Evolutionary conservation across 1,140 invertebrate genomes (phyloP).

Genomic region (Drosophila kohkoa): DNA sequence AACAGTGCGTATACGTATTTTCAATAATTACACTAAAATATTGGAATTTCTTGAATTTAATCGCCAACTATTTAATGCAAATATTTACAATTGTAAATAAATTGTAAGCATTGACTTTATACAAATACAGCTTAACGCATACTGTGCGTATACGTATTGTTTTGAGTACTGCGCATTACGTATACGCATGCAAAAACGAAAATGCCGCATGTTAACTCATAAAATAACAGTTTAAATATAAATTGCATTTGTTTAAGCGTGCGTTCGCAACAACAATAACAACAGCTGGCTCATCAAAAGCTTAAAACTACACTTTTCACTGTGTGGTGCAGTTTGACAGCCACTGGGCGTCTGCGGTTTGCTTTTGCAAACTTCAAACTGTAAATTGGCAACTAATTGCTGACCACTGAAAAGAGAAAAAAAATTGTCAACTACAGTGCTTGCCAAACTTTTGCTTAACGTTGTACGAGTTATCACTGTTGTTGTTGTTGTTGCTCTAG

Average conservation of each 20-base stretch:
- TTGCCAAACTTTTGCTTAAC: slow-evolving; percentile 26
- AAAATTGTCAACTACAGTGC: slow-evolving; percentile 19
- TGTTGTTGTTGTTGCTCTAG: slow-evolving; percentile 14
- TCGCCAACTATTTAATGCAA: too few relatives aligned
- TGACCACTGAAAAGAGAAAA: neutral
- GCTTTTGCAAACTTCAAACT: slow-evolving; percentile 11
- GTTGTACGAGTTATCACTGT: slow-evolving; percentile 14
- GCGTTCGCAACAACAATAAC: neutral
- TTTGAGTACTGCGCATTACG: neutral
- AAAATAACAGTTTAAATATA: slow-evolving; percentile 50
- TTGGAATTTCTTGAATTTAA: too few relatives aligned
- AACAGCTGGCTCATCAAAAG: neutral
- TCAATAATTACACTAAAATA: too few relatives aligned
- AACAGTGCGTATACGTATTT: too few relatives aligned
- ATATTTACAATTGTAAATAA: too few relatives aligned
- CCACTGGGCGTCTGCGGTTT: neutral
- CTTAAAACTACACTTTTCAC: neutral
- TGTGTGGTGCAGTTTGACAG: slow-evolving; percentile 1
- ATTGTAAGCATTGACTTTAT: too few relatives aligned
- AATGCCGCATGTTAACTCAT: slow-evolving; percentile 30
- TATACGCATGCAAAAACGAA: neutral
- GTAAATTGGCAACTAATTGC: slow-evolving; percentile 36
- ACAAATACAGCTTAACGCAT: neutral
- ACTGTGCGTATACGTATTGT: neutral
- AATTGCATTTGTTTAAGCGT: slow-evolving; percentile 28